These are phyloP conservation scores for Myiozetetes cayanensis DNA, from an alignment of 2,113 vertebrate species.

Conservation along the genomic window DNA sequence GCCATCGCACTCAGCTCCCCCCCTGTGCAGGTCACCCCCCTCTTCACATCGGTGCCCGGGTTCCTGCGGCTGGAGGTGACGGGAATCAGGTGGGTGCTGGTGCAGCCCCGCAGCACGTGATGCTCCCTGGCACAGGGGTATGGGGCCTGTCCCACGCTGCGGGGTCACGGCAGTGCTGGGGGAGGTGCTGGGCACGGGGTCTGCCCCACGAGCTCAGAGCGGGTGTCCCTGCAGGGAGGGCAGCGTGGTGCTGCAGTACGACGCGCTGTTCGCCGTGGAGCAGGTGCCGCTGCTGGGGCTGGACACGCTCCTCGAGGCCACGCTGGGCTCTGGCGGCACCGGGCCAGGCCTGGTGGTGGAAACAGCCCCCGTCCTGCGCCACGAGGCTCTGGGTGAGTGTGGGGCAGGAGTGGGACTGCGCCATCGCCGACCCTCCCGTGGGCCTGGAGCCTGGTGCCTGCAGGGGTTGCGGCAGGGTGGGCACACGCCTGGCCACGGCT, in stretches of 20 bases:
- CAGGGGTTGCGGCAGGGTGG: accelerated
- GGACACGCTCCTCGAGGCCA: slow-evolving; percentile 55
- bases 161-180: accelerated
- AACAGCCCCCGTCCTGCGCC: slow-evolving; percentile 65
- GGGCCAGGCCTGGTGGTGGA: slow-evolving; percentile 46
- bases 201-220: too few relatives aligned
- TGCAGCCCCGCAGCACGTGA: accelerated
- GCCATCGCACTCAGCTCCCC: background rate
- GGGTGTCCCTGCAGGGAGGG: slow-evolving; percentile 57
- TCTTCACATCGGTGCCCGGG: slow-evolving; percentile 8
- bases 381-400: slow-evolving; percentile 74
- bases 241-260: slow-evolving; percentile 69
- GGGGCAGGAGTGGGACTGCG: accelerated
- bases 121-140: accelerated
- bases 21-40: background rate
- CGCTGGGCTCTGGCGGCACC: slow-evolving; percentile 28
- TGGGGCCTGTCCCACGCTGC: accelerated
- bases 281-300: slow-evolving; percentile 46
- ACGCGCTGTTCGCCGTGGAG: slow-evolving; percentile 72
- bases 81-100: background rate
- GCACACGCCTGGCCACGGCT: background rate
- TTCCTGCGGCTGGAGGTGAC: slow-evolving; percentile 62
- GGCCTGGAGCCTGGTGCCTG: background rate
- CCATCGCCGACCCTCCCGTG: accelerated
- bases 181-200: accelerated